Evolutionary conservation across 2,113 vertebrate species (phyloP), one percentile per base, ranked within the genome.

Genomic region (Emberiza fucata): DNA sequence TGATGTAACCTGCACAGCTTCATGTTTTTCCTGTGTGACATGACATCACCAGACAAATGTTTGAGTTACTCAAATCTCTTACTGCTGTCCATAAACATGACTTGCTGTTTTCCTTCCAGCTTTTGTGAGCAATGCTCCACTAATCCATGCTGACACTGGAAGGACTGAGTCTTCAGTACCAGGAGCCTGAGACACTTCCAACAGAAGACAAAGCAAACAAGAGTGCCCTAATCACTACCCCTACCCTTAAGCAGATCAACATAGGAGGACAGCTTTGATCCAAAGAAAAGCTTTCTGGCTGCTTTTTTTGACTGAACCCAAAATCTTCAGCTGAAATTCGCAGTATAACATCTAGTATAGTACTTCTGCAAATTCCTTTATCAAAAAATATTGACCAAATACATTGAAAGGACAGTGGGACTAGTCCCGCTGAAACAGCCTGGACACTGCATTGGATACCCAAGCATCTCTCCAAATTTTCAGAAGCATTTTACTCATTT

Each of bases 271-370:
- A 86, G 27, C 27, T 68, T 47, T 83, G 68, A 88, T 47, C 4
- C 33, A 80, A 88, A 64, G 6, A 56, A 91, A 85, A 89, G 47
- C 4, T 65, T 72, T 56, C 48, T 60, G 14, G 11, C 6, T 76
- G 9, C n/a, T 6, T 66, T 65, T 81, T 69, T 72, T 40, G 3
- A n/a, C 47, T 28, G 4, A 84, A 92, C 0, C 0, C 20, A 90
- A 25, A 81, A 40, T 51, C 14, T 72, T 68, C 21, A 79, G 19
- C 27, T 90, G 61, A 92, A 90, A 82, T 64, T 35, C 35, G 40
- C 12, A 66, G 31, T 31, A n/a, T 59, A 75, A 53, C 8, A 63
- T 5, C 45, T n/a, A 31, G 4, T 47, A 23, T 1, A 73, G 54
- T 28, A 50, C 6, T 71, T 75, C 28, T 77, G 66, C 6, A 6